Evolutionary conservation across 2,888 invertebrate species (phyloP), one percentile per base, ranked within the genome.

Genomic region (Theodoxus fluviatilis): DNA sequence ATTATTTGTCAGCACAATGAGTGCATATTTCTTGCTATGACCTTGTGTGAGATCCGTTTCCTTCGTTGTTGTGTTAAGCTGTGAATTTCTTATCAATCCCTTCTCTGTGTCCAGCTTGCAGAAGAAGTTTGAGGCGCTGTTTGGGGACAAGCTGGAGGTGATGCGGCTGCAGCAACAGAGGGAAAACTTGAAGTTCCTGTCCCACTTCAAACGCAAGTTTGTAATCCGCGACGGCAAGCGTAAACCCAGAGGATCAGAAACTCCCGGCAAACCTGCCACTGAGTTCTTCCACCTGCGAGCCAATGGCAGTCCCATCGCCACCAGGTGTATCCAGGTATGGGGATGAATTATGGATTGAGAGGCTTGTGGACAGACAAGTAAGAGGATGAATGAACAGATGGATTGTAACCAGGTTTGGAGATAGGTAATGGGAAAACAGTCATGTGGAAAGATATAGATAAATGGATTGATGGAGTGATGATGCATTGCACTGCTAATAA

Each of bases 91-190:
- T 12, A n/a, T 2, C 33, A 57, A 57, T 57, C 57, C 1, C 0
- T 15, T n/a, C 18, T 22, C 57, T 47, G 12, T 35, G 76, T 77
- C 70, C 82, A 91, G 91, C 77, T 89, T 95, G 78, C 94, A 94
- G 86, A 95, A 95, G 87, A 95, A 94, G 86, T 96, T 96, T 86
- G 94, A 95, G 85, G 90, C 92, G 0, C 89, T 95, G 79, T 96
- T 96, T 82, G 92, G 93, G 18, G 94, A 95, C 83, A 94, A 95
- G 83, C 88, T 96, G 79, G 98, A 98, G 88, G 98, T 97, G 0
- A 94, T 98, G 1, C 90, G 98, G 66, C 98, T 96, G 18, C 95
- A 98, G 86, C 98, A 88, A 87, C 99, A 99, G 86, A 98, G 99
- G 88, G 99, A 99, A 88, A 98, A 96, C 87, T 91, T 97, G 75